phyloP scores from a whole-genome alignment of 2,797 vertebrate species.

The Sebastiscus albofasciatus region DNA sequence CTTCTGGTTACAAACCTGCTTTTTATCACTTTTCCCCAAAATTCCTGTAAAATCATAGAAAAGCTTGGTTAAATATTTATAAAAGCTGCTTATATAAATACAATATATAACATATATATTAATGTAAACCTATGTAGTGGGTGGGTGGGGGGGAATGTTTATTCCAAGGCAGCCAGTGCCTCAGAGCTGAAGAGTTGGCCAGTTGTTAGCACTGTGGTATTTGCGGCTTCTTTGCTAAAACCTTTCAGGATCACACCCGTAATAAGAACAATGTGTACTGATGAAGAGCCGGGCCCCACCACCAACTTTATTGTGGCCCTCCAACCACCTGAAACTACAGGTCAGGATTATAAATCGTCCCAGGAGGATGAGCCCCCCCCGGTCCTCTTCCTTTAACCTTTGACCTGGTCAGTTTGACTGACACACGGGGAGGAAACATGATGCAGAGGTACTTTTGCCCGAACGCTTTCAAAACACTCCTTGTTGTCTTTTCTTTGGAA shows the following conservation, averaged over 20 bases:
- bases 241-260: conserved; percentile 51
- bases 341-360: conserved; percentile 67
- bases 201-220: conserved; percentile 28
- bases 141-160: conserved; percentile 15
- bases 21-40: conserved; percentile 30
- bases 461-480: conserved; percentile 59
- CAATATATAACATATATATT: neutral
- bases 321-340: conserved; percentile 77
- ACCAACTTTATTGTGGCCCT: conserved; percentile 31
- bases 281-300: conserved; percentile 31
- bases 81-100: conserved; percentile 7
- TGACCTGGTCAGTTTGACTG: conserved; percentile 82
- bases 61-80: conserved; percentile 25
- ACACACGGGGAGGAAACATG: conserved; percentile 62
- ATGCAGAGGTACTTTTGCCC: conserved; percentile 41
- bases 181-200: neutral
- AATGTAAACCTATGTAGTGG: neutral
- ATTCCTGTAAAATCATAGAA: conserved; percentile 9
- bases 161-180: conserved; percentile 9
- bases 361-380: conserved; percentile 43
- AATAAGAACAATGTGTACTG: conserved; percentile 67
- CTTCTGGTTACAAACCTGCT: conserved; percentile 26
- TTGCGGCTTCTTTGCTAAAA: conserved; percentile 38
- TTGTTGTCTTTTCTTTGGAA: conserved; percentile 64
- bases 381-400: conserved; percentile 48